These are phyloP conservation scores for Cylloceria caligata DNA, from an alignment of 2,888 invertebrate genomes.

Conservation along the genomic window DNA sequence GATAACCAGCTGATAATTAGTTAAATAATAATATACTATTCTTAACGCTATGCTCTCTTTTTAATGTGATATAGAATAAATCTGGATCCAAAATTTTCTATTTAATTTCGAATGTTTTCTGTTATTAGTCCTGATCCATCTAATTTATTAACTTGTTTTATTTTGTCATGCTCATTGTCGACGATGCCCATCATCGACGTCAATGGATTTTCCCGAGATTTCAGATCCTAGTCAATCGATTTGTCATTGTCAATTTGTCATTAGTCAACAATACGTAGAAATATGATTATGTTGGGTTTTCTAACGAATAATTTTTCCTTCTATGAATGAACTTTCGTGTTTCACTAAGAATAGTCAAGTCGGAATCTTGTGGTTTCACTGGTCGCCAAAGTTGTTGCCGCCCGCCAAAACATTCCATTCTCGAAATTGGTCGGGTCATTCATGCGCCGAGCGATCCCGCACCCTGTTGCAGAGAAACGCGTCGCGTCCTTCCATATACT, in stretches of 20 bases:
- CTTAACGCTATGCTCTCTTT: too few species aligned
- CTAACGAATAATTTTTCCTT: conserved; percentile 13
- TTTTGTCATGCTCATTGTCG: background rate
- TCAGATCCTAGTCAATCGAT: background rate
- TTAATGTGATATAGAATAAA: too few species aligned
- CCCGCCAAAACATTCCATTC: conserved; percentile 78
- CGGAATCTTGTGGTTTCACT: background rate
- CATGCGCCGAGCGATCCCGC: conserved; percentile 59
- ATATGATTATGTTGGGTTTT: background rate
- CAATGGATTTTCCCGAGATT: background rate
- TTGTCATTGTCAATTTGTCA: too few species aligned
- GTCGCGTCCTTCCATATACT: conserved; percentile 51
- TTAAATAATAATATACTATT: too few species aligned
- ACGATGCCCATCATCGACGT: background rate
- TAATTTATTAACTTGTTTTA: background rate
- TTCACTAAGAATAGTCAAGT: conserved; percentile 22
- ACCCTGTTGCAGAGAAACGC: conserved; percentile 25
- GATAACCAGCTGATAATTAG: background rate
- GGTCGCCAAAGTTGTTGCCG: conserved; percentile 43
- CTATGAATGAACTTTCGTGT: conserved; percentile 24
- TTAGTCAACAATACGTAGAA: background rate
- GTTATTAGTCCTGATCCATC: too few species aligned
- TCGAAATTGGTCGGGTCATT: conserved; percentile 75
- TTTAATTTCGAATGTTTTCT: too few species aligned
- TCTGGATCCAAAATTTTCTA: too few species aligned